Conservation (phyloP, 2,113 vertebrate genomes). For the Charadrius vociferus region DNA sequence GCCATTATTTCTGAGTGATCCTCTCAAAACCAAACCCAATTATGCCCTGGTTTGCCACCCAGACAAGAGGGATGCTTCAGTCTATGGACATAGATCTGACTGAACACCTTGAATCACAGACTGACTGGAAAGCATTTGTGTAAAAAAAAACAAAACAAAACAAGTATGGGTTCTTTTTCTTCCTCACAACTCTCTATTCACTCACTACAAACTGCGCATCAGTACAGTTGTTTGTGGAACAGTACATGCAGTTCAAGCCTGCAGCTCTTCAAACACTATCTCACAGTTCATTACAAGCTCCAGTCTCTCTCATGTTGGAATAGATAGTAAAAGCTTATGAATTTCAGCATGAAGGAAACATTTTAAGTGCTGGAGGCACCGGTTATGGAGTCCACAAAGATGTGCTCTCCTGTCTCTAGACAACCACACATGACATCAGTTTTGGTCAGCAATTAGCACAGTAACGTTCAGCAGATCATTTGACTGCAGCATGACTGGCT, state of each 20-base stretch:
- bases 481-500: constrained; percentile 48
- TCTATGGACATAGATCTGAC: neutral
- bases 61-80: neutral
- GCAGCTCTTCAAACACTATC: neutral
- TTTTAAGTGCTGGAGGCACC: neutral
- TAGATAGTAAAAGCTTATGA: neutral
- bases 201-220: neutral
- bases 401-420: neutral
- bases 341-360: neutral
- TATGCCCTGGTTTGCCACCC: neutral
- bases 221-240: neutral
- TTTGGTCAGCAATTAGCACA: neutral
- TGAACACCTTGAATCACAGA: neutral
- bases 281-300: neutral
- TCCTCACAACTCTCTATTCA: neutral
- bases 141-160: neutral
- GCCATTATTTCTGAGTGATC: neutral
- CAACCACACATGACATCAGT: neutral
- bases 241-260: neutral
- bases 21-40: neutral
- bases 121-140: neutral
- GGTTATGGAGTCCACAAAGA: neutral
- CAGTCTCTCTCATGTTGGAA: neutral
- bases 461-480: constrained; percentile 4
- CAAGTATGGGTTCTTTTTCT: neutral